phyloP scores from a whole-genome alignment of 2,797 vertebrate genomes.

The Myotis planiceps region DNA sequence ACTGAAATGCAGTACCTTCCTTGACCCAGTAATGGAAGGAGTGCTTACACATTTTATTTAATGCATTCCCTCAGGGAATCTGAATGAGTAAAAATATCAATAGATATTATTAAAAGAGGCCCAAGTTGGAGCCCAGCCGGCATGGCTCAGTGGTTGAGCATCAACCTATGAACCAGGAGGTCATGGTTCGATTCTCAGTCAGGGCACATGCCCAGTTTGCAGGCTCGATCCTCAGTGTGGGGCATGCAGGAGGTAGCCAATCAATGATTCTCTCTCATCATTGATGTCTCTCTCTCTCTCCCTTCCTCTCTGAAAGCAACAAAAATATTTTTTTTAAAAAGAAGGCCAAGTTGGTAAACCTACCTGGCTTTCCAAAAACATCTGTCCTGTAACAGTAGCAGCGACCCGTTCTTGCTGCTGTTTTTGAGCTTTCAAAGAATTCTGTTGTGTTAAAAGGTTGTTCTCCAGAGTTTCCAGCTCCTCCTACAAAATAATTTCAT shows the following conservation, averaged over 20 bases:
- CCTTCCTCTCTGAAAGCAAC: no score
- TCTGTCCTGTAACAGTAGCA: conserved; percentile 96
- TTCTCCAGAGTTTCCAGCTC: conserved; percentile 93
- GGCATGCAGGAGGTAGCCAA: no score
- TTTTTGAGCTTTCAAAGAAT: conserved; percentile 90
- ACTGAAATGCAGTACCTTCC: background rate
- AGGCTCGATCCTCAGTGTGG: no score
- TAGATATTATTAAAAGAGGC: accelerated
- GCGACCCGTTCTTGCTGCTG: conserved; percentile 95
- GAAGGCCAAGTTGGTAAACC: background rate
- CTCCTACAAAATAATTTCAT: conserved; percentile 86
- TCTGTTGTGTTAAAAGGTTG: conserved; percentile 91
- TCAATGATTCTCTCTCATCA: no score
- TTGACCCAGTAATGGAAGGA: background rate
- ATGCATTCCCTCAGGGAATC: accelerated
- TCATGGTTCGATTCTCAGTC: no score
- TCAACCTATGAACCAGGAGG: no score
- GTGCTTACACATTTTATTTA: accelerated
- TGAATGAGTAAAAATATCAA: background rate
- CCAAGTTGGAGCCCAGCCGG: no score
- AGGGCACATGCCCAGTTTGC: no score
- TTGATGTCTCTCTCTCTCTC: no score
- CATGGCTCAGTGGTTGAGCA: no score
- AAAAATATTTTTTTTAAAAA: no score
- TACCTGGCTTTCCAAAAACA: conserved; percentile 98